phyloP scores from a whole-genome alignment of 2,113 vertebrate genomes.

The Limnothrissa miodon region DNA sequence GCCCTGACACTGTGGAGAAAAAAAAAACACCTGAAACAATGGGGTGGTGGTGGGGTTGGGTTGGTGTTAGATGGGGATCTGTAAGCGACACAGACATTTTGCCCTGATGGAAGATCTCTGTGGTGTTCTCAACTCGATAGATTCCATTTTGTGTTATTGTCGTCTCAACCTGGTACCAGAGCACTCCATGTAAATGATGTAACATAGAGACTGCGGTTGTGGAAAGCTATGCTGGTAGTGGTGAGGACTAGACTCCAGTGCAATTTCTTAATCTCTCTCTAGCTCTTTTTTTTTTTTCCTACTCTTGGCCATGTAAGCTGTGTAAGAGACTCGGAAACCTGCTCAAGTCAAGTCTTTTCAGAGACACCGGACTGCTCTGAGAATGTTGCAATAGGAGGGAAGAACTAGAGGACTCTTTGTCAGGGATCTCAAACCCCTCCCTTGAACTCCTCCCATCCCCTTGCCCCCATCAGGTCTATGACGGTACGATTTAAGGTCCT shows the following conservation, averaged over 20 bases:
- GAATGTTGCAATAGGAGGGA: background rate
- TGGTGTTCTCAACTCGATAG: background rate
- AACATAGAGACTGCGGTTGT: constrained; percentile 34
- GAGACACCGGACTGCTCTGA: constrained; percentile 31
- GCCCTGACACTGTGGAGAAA: background rate
- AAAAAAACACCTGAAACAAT: background rate
- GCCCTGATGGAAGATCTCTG: background rate
- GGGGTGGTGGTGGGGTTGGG: background rate
- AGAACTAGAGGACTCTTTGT: background rate
- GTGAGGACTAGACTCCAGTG: constrained; percentile 44
- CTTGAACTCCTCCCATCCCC: background rate
- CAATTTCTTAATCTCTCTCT: constrained; percentile 61
- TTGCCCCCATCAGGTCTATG: background rate
- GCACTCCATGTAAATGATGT: constrained; percentile 70
- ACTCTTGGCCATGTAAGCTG: constrained; percentile 29
- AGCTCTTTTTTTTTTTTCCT: constrained; percentile 26
- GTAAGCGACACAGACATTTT: background rate
- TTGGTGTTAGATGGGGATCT: no score
- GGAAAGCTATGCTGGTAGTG: constrained; percentile 39
- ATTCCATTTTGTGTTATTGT: background rate
- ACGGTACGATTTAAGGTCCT: background rate
- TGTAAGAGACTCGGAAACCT: constrained; percentile 25
- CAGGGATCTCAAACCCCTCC: background rate
- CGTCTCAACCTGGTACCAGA: constrained; percentile 27
- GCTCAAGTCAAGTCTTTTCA: constrained; percentile 19